phyloP scores from a whole-genome alignment of 2,797 vertebrate species.

The Notamacropus eugenii region DNA sequence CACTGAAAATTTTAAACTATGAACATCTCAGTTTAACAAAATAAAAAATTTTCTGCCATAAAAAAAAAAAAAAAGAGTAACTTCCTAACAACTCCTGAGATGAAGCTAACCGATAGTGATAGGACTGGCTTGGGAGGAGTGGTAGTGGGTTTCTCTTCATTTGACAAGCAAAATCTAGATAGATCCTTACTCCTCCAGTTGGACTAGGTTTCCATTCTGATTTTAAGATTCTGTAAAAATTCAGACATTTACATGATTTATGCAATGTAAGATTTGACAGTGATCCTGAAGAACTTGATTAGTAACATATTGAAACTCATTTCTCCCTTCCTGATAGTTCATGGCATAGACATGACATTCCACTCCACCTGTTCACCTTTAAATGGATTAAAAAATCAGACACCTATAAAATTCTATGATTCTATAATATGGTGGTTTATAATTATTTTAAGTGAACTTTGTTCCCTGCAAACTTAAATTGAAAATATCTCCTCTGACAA shows the following conservation, averaged over 20 bases:
- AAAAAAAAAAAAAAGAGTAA: no score
- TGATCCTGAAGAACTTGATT: background rate
- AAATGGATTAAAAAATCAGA: background rate
- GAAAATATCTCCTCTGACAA: constrained; percentile 16
- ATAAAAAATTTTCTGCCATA: no score
- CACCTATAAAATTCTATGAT: background rate
- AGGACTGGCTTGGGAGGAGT: background rate
- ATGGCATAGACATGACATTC: no score
- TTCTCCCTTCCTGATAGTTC: background rate
- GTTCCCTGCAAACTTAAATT: constrained; percentile 14
- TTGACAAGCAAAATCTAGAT: background rate
- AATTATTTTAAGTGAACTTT: background rate
- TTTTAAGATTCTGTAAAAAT: background rate
- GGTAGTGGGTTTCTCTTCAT: background rate
- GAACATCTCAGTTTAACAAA: no score
- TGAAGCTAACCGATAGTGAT: background rate
- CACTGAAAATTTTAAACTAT: no score
- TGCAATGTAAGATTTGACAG: background rate
- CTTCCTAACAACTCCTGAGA: background rate
- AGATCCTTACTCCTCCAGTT: background rate
- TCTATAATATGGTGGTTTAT: background rate
- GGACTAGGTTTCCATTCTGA: background rate
- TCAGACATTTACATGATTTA: background rate
- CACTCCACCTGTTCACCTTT: background rate
- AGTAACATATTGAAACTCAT: background rate